Evolutionary conservation across 2,797 vertebrate genomes (phyloP).

Genomic region (Cichlasoma orientale): DNA sequence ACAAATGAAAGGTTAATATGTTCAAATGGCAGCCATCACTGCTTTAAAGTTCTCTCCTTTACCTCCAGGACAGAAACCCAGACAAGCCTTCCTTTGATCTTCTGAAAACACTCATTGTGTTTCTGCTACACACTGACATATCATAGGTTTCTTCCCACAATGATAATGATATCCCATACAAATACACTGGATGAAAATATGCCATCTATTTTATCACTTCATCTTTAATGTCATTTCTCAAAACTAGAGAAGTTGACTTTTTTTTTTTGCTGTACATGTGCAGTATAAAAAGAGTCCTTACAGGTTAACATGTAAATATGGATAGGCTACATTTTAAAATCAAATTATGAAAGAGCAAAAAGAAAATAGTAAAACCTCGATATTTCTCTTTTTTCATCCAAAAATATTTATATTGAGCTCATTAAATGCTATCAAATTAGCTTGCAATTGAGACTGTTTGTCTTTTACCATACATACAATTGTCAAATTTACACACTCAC

Average conservation of each 20-base stretch:
- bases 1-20: slow-evolving; percentile 76
- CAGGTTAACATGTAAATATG: rapidly evolving
- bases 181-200: neutral
- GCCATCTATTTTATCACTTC: neutral
- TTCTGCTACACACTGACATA: neutral
- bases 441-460: too few species aligned
- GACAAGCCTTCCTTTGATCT: slow-evolving; percentile 48
- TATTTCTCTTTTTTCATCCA: too few species aligned
- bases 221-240: neutral
- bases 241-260: neutral
- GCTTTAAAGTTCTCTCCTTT: slow-evolving; percentile 48
- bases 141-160: neutral
- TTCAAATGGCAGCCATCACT: slow-evolving; percentile 57
- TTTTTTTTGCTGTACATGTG: neutral
- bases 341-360: neutral
- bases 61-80: slow-evolving; percentile 28
- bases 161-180: neutral
- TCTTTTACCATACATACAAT: too few species aligned
- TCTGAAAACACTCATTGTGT: slow-evolving; percentile 7
- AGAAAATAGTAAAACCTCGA: too few species aligned
- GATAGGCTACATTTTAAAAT: neutral
- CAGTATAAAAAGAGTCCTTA: neutral
- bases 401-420: too few species aligned
- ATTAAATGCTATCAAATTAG: too few species aligned
- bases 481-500: too few species aligned